Percentiles rank a stretch among this genome's conserved stretches.
phyloP scores from a whole-genome alignment of 2,113 vertebrate genomes.

The Neodon shergylaensis region DNA sequence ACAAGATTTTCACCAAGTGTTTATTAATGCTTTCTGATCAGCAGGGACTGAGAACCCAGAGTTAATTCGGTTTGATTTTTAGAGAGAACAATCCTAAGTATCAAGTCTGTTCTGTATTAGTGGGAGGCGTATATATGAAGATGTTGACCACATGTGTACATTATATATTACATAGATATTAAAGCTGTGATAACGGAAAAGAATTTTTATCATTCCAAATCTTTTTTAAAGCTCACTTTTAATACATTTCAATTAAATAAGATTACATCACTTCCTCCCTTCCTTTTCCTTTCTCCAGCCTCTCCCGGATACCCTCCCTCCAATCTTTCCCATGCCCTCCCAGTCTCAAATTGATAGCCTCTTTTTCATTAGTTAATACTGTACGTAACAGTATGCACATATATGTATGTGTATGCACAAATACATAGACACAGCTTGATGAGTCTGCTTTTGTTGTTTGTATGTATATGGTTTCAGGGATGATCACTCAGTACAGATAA shows the following conservation, averaged over 20 bases:
- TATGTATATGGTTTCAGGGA: background rate
- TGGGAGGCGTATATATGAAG: background rate
- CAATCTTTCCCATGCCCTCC: background rate
- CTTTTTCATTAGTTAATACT: background rate
- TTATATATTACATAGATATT: background rate
- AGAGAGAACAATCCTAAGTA: background rate
- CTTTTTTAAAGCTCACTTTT: background rate
- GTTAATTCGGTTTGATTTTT: constrained; percentile 3
- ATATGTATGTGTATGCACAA: background rate
- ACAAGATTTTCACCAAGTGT: constrained; percentile 31
- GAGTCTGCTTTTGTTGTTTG: background rate
- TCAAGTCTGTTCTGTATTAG: background rate
- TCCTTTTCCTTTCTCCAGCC: background rate
- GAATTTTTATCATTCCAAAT: background rate
- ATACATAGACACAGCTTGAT: background rate
- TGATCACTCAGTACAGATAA: background rate
- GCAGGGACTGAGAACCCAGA: background rate
- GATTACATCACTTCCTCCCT: background rate
- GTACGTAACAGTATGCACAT: background rate
- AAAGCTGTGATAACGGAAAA: constrained; percentile 10
- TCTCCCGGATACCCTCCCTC: no score
- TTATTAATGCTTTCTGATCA: constrained; percentile 28
- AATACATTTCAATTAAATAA: background rate
- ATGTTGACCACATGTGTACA: background rate
- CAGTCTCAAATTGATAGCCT: background rate